These are phyloP conservation scores for Drosophila navojoa DNA, from an alignment of 1,140 invertebrate species.

Conservation along the genomic window DNA sequence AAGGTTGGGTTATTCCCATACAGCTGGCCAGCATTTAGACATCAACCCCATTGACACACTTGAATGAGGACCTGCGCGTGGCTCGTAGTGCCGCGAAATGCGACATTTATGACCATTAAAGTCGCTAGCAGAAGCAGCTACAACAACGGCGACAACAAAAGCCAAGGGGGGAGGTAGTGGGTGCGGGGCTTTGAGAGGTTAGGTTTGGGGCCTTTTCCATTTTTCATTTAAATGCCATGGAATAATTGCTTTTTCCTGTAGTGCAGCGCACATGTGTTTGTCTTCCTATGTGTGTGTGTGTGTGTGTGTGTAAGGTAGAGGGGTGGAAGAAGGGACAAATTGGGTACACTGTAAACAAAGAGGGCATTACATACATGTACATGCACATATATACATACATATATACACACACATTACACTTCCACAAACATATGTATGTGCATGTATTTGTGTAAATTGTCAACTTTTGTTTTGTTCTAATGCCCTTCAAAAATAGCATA, in stretches of 20 bases:
- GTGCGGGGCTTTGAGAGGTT: background rate
- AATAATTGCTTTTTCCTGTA: conserved; percentile 80
- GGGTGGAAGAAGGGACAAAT: background rate
- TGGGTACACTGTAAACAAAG: conserved; percentile 25
- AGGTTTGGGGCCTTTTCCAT: conserved; percentile 57
- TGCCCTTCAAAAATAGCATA: conserved; percentile 18
- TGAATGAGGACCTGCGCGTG: conserved; percentile 36
- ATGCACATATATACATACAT: background rate
- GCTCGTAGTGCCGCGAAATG: conserved; percentile 11
- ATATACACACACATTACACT: background rate
- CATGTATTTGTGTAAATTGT: conserved; percentile 12
- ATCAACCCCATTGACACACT: conserved; percentile 43
- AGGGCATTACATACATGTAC: conserved; percentile 2
- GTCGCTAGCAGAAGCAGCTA: conserved; percentile 15
- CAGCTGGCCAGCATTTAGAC: conserved; percentile 33
- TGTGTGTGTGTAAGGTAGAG: background rate
- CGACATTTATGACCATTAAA: conserved; percentile 53
- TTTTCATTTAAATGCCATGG: conserved; percentile 75
- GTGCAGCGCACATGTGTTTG: conserved; percentile 23
- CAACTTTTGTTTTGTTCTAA: conserved; percentile 34
- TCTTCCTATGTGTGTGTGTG: background rate
- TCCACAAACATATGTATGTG: background rate
- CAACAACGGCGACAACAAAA: background rate
- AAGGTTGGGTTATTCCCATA: conserved; percentile 3
- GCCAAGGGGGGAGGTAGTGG: background rate